phyloP scores from a whole-genome alignment of 2,888 invertebrate genomes.

The Napeogenes sylphis region DNA sequence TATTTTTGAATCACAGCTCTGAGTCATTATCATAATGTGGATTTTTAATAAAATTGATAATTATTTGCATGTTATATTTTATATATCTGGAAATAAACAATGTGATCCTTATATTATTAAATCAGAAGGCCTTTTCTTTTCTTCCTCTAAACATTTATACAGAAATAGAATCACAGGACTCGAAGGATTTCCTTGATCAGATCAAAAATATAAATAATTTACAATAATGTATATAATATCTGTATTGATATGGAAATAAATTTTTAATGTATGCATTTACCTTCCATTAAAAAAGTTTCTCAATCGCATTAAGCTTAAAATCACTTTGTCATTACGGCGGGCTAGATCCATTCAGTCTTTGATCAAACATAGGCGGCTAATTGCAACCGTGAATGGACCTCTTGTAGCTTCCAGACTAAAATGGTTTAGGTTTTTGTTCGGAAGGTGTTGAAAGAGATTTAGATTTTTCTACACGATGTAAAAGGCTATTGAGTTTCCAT shows the following conservation, averaged over 20 bases:
- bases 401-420: conserved; percentile 8
- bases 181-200: no score
- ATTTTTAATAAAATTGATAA: no score
- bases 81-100: no score
- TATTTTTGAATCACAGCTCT: no score
- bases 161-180: no score
- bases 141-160: no score
- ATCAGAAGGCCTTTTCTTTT: no score
- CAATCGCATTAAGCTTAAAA: conserved; percentile 6
- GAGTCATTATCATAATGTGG: no score
- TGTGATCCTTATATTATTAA: no score
- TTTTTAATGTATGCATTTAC: neutral
- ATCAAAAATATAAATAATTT: no score
- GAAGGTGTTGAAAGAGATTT: conserved; percentile 33
- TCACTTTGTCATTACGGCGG: conserved; percentile 3
- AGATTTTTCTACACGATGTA: conserved; percentile 30
- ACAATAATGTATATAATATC: no score
- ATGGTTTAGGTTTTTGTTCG: conserved; percentile 12
- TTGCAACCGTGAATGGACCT: conserved; percentile 9
- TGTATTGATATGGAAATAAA: neutral
- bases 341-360: neutral
- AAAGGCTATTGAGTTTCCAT: conserved; percentile 28
- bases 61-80: no score
- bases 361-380: conserved; percentile 9
- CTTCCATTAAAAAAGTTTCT: neutral